Evolutionary conservation across 2,113 vertebrate genomes (phyloP).

Genomic region (Oncorhynchus gorbuscha): DNA sequence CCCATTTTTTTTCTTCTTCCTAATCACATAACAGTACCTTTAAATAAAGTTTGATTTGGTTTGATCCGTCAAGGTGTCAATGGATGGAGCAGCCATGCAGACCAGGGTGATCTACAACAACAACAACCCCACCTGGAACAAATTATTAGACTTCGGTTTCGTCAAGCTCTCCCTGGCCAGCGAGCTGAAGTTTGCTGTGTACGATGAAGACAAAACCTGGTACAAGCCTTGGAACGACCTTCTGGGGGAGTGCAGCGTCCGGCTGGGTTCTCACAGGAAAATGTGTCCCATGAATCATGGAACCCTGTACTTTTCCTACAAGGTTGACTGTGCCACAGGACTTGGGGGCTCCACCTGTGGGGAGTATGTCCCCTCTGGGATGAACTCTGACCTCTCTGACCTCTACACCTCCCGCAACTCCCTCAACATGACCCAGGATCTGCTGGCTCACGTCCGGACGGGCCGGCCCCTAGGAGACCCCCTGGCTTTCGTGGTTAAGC

Average conservation of each 20-base stretch:
- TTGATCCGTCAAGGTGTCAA: background rate
- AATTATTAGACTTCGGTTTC: background rate
- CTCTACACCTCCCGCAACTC: slow-evolving; percentile 15
- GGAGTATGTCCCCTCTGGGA: slow-evolving; percentile 58
- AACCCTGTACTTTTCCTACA: slow-evolving; percentile 59
- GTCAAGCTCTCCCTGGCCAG: background rate
- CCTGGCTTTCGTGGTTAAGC: slow-evolving; percentile 3
- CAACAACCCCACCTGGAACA: slow-evolving; percentile 15
- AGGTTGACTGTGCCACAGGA: slow-evolving; percentile 55
- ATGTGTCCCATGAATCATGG: slow-evolving; percentile 64
- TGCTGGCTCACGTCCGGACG: slow-evolving; percentile 12
- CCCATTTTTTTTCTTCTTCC: too few species aligned
- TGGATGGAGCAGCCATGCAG: background rate
- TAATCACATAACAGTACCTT: too few species aligned
- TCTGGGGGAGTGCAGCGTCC: background rate
- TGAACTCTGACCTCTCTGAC: slow-evolving; percentile 29
- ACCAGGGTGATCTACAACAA: slow-evolving; percentile 14
- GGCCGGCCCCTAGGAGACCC: slow-evolving; percentile 8
- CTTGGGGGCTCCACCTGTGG: slow-evolving; percentile 64
- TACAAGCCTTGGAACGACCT: slow-evolving; percentile 6
- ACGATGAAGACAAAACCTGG: slow-evolving; percentile 19
- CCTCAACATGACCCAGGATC: slow-evolving; percentile 2
- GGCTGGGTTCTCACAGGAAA: background rate
- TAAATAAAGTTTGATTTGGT: too few species aligned
- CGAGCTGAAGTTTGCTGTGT: slow-evolving; percentile 20